Evolutionary conservation across 2,113 vertebrate species (phyloP), one percentile per base, ranked within the genome.

Genomic region (Anoplopoma fimbria): DNA sequence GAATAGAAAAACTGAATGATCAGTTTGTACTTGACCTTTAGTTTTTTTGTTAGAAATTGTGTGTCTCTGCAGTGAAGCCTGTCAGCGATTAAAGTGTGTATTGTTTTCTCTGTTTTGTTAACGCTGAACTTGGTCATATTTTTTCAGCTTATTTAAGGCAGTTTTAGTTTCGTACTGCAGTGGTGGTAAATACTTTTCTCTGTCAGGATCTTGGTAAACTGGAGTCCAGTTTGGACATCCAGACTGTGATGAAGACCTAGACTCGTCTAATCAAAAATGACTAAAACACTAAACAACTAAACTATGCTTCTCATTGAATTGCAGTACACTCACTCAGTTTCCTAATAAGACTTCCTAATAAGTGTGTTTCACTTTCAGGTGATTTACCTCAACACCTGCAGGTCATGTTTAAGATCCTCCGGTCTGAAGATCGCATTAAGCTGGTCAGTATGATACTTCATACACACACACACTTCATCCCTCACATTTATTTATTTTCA

Each of bases 361-460:
- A 67, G 38, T 0, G 1, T 71, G 17, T 62, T 79, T 71, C 57
- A 29, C 21, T 89, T 90, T 74, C 89, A 99, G 98, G 97, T 91
- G 97, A 99, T 81, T 93, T 99, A 92, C 97, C 97, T 60, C 97
- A 98, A 31, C 98, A 99, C 85, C 97, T 99, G 70, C 97, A 98
- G 94, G 96, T 98, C 84, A 99, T 99, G 97, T 98, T 99, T 91
- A 99, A 98, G 91, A 96, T 97, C 75, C 97, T 99, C 36, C 97
- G 98, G 33, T 96, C 97, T 21, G 98, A 99, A 91, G 98, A 99
- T 91, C 96, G 97, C 81, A 99, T 99, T 89, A 99, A 97, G 90
- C 94, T 99, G 97, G 98, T 99, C 93, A 95, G 90, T 87, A 55
- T 19, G 21, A 55, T 19, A 15, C 36, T 23, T 4, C 13, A 53